Percentiles rank a stretch among this genome's conserved stretches.
These are phyloP conservation scores for Circaetus cinerascens DNA, from an alignment of 2,113 vertebrate species.

Conservation along the genomic window DNA sequence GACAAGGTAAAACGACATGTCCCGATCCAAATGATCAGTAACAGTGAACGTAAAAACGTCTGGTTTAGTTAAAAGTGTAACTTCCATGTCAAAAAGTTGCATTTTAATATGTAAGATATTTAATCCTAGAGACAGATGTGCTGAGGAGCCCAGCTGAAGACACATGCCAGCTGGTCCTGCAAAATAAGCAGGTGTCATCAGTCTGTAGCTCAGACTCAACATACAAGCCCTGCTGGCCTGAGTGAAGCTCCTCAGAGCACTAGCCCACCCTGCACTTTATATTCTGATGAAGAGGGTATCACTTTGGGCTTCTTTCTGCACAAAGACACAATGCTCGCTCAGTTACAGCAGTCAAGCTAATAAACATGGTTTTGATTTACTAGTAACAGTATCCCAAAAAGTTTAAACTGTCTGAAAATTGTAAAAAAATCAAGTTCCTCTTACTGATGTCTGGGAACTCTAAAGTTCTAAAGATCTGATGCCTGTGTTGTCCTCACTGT, in stretches of 20 bases:
- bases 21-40: background rate
- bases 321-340: background rate
- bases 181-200: background rate
- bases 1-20: constrained; percentile 78
- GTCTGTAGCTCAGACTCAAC: background rate
- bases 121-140: background rate
- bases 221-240: background rate
- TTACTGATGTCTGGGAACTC: background rate
- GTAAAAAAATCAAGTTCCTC: background rate
- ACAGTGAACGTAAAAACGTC: background rate
- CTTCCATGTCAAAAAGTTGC: background rate
- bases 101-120: background rate
- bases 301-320: background rate
- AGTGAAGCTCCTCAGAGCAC: background rate
- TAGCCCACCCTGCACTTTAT: background rate
- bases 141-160: background rate
- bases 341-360: background rate
- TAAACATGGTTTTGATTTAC: background rate
- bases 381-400: background rate
- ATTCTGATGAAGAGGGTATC: background rate
- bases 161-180: background rate
- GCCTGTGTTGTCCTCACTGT: background rate
- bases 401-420: background rate
- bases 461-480: background rate
- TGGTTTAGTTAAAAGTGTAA: background rate